Evolutionary conservation across 2,113 vertebrate species (phyloP).

Genomic region (Sterna hirundo): DNA sequence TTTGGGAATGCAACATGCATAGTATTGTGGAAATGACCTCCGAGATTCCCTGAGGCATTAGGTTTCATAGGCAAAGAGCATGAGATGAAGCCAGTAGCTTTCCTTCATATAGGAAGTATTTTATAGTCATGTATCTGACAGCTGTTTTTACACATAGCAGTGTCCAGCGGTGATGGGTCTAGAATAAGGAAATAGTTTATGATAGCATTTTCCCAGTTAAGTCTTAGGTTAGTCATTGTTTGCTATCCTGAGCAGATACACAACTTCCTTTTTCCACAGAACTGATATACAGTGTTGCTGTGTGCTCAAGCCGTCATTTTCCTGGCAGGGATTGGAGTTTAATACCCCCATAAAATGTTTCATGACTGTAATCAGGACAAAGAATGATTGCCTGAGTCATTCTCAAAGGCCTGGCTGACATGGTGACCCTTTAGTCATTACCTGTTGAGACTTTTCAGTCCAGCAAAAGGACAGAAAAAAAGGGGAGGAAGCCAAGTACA

Average conservation of each 20-base stretch:
- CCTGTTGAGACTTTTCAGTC: background rate
- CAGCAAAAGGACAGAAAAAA: background rate
- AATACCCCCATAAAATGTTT: background rate
- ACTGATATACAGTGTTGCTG: fast-evolving
- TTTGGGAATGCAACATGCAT: background rate
- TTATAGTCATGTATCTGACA: background rate
- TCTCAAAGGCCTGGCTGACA: background rate
- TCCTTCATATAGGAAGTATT: background rate
- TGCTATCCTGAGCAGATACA: fast-evolving
- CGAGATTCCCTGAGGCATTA: background rate
- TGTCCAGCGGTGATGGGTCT: too few species aligned
- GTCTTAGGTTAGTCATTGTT: background rate
- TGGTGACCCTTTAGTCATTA: background rate
- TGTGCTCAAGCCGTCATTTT: background rate
- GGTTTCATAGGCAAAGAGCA: background rate
- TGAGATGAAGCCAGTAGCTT: background rate
- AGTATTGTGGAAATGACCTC: background rate
- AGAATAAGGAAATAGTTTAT: background rate
- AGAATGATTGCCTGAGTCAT: background rate
- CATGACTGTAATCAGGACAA: background rate
- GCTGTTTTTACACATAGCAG: background rate
- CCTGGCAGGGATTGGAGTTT: background rate
- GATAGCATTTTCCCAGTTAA: background rate
- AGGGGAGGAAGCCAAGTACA: background rate
- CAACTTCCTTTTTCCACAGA: background rate